Percentiles rank a stretch among this genome's conserved stretches.
phyloP scores from a whole-genome alignment of 2,888 invertebrate species.

The Drosophila subquinaria region DNA sequence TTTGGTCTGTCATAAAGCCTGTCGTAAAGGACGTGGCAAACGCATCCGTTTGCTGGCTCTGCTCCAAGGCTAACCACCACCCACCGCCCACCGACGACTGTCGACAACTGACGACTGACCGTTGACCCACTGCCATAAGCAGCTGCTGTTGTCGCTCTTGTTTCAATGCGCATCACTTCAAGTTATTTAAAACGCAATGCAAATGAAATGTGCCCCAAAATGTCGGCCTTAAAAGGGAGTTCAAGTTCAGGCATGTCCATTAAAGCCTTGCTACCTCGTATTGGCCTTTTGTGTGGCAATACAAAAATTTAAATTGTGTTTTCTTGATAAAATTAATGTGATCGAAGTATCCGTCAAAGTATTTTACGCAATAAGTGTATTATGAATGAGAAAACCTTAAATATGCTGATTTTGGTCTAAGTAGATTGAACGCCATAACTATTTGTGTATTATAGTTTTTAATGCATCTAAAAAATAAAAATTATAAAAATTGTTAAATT shows the following conservation, averaged over 20 bases:
- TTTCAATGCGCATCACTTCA: constrained; percentile 41
- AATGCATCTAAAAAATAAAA: no score
- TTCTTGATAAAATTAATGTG: background rate
- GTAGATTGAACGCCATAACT: no score
- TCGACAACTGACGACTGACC: constrained; percentile 8
- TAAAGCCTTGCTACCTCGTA: background rate
- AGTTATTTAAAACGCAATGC: constrained; percentile 62
- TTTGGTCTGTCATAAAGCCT: constrained; percentile 56
- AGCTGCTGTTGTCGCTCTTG: constrained; percentile 51
- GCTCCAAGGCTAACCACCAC: constrained; percentile 33
- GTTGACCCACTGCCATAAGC: constrained; percentile 38
- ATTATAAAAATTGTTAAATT: no score
- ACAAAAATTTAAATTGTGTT: background rate
- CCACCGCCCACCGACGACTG: no score
- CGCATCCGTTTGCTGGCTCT: constrained; percentile 46
- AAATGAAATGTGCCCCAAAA: constrained; percentile 60
- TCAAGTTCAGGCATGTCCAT: constrained; percentile 57
- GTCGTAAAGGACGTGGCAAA: constrained; percentile 28
- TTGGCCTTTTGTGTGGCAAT: background rate
- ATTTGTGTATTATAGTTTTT: no score
- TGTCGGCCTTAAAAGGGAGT: constrained; percentile 32
- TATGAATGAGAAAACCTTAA: no score
- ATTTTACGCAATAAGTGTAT: no score
- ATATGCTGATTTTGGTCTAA: no score
- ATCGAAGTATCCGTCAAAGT: no score